phyloP scores from a whole-genome alignment of 1,140 invertebrate species.

The Bombus superbus region DNA sequence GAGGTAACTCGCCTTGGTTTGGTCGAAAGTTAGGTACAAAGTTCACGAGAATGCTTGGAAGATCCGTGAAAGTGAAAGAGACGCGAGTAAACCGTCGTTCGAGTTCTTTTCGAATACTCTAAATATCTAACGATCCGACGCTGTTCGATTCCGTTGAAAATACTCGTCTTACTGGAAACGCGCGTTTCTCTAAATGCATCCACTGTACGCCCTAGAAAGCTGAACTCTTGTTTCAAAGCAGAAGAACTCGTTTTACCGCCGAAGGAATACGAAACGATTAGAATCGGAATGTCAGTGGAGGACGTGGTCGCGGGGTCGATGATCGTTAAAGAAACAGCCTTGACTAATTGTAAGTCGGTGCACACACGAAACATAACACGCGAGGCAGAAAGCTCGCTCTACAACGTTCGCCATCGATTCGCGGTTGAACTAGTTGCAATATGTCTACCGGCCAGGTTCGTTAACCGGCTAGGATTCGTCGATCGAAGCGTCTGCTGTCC shows the following conservation, averaged over 20 bases:
- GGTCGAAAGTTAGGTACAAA: neutral
- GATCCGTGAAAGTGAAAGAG: neutral
- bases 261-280: neutral
- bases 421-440: slow-evolving; percentile 32
- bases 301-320: too few species aligned
- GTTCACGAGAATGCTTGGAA: neutral
- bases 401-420: slow-evolving; percentile 41
- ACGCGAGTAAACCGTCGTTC: neutral
- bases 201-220: neutral
- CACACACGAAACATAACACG: neutral
- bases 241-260: neutral
- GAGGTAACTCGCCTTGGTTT: neutral
- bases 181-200: neutral
- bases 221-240: neutral
- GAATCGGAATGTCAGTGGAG: neutral
- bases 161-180: neutral
- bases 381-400: slow-evolving; percentile 11
- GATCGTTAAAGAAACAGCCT: neutral
- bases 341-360: neutral
- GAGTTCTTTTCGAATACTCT: too few species aligned
- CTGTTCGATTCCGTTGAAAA: neutral
- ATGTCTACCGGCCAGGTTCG: slow-evolving; percentile 34
- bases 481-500: slow-evolving; percentile 5
- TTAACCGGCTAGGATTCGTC: slow-evolving; percentile 24
- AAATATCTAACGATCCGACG: too few species aligned